Percentiles rank a stretch among this genome's conserved stretches.
Conservation (phyloP, 2,888 invertebrate genomes). For the Acanthococcus lagerstroemiae region DNA sequence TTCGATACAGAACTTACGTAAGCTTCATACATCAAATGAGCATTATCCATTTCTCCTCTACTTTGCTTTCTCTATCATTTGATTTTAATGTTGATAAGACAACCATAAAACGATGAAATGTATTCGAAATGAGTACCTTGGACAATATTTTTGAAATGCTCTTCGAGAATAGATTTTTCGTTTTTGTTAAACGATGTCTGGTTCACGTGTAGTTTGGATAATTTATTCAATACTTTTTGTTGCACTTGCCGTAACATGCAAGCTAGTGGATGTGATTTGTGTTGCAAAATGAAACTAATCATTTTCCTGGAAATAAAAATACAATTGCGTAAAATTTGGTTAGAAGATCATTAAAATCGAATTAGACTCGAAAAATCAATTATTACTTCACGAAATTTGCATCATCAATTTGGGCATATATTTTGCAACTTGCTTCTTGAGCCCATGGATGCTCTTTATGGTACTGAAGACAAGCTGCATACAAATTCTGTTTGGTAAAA, state of each 20-base stretch:
- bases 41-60: no score
- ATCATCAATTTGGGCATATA: background rate
- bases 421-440: slow-evolving; percentile 11
- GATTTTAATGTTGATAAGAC: background rate
- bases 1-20: no score
- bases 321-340: no score
- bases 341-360: no score
- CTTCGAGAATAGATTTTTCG: slow-evolving; percentile 1
- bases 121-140: slow-evolving; percentile 3
- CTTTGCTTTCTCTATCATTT: no score
- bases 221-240: slow-evolving; percentile 16
- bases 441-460: slow-evolving; percentile 26
- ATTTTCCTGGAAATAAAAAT: slow-evolving; percentile 3
- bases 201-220: background rate
- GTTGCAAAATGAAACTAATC: slow-evolving; percentile 7
- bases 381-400: slow-evolving; percentile 1
- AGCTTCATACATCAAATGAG: no score
- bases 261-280: slow-evolving; percentile 16
- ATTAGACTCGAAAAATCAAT: background rate
- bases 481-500: slow-evolving; percentile 20
- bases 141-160: slow-evolving; percentile 15
- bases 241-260: slow-evolving; percentile 11
- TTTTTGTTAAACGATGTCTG: background rate
- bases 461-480: slow-evolving; percentile 13
- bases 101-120: background rate